Base-by-base conservation (phyloP, 2,113 vertebrate species). In the Athene noctua region DNA sequence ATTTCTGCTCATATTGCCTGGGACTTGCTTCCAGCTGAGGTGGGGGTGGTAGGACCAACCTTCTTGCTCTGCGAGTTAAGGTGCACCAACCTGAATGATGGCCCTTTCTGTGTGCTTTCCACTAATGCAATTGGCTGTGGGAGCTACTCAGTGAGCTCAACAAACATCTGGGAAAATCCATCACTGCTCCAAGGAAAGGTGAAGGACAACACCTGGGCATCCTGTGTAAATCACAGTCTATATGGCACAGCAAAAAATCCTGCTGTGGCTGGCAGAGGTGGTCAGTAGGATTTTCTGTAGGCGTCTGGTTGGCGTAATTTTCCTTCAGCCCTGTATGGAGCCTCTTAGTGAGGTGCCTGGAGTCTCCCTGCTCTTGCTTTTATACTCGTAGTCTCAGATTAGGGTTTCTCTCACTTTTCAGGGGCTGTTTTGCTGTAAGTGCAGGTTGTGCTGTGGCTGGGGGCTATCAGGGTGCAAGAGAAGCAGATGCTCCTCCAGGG, bases 101-200 rank as follows among this genome's bases (percentile, higher is more conserved):
- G 6, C 11, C 8, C 10, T 72, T 75, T 72, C 34, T 46, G 17
- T 27, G 4, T 0, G 0, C 10, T 75, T 59, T 49, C 49, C 3
- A 1, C 49, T 30, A 71, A 40, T 0, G 0, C 10, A 0, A 1
- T 20, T 47, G 57, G 30, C 40, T 29, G 9, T 34, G 40, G 2
- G 5, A 89, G 68, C 34, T 42, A 34, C 29, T 61, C 0, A 0
- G 36, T 40, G 29, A 84, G 22, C 47, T 78, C 11, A 66, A 14
- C 2, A 40, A 73, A 44, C 77, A 13, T 26, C 36, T 54, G 26
- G 40, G 19, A 34, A 92, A 73, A 67, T 55, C 55, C 22, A 42
- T 26, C n/a, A 2, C 10, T 46, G 8, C 54, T 22, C 16, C 36
- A 63, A 23, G 21, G 51, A 85, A 85, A 58, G 7, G 11, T 18